Conservation (phyloP, 2,113 vertebrate species). For the Menidia beryllina region DNA sequence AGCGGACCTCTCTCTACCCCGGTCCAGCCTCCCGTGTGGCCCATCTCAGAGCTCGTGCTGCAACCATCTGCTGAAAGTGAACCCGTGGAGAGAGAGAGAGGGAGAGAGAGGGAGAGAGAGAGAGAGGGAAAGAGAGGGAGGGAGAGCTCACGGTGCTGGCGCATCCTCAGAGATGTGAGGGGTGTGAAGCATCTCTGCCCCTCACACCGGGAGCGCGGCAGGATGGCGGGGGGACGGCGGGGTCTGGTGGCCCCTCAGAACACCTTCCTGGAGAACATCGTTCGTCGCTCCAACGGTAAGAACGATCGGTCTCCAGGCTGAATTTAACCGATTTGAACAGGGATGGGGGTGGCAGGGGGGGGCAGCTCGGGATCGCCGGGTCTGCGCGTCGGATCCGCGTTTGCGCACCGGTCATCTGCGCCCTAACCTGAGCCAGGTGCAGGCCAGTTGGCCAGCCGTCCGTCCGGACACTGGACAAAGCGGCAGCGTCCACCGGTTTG, state of each 20-base stretch:
- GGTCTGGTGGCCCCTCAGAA: conserved; percentile 94
- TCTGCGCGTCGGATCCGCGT: too few species aligned
- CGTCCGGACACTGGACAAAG: too few species aligned
- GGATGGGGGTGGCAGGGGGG: too few species aligned
- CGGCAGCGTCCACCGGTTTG: too few species aligned
- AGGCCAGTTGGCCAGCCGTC: too few species aligned
- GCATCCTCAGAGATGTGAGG: conserved; percentile 67
- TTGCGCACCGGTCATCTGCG: too few species aligned
- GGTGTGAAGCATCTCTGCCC: conserved; percentile 42
- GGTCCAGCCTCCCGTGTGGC: neutral
- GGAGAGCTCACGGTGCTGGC: conserved; percentile 67
- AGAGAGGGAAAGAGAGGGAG: neutral
- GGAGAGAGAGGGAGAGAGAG: conserved; percentile 5
- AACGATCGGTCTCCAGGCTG: too few species aligned
- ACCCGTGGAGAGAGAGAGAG: conserved; percentile 13
- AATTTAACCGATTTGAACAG: neutral
- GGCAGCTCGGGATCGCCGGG: neutral
- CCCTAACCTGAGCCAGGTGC: too few species aligned
- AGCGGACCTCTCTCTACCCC: conserved; percentile 13
- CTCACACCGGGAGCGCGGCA: conserved; percentile 71
- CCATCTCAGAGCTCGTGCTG: conserved; percentile 32
- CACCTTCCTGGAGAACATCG: conserved; percentile 93
- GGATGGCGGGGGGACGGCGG: conserved; percentile 90
- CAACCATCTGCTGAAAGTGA: conserved; percentile 38
- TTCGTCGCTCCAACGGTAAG: conserved; percentile 92